Base-by-base conservation (phyloP, 2,113 vertebrate genomes). In the Psophia crepitans region DNA sequence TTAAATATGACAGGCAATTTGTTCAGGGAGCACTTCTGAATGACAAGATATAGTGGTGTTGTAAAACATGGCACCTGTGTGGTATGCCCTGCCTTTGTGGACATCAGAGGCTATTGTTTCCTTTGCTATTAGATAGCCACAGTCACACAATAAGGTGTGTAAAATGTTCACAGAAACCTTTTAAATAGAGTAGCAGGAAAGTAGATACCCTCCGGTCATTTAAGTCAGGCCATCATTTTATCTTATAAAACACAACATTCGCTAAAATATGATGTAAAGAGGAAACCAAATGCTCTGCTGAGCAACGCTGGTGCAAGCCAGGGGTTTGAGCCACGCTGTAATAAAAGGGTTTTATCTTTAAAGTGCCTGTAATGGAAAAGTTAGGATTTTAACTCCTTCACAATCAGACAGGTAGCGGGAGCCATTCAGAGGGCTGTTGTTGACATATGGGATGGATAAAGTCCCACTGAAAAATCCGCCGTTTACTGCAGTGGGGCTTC, bases 31-130 rank as follows among this genome's bases (percentile, higher is more conserved):
- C 93, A 93, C 74, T 96, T 93, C 94, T 91, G 87, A 97, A 95
- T 96, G 96, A 97, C 91, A 96, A 97, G 97, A 97, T 96, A 97
- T 93, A 97, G 96, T 95, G 86, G 96, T 93, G 93, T 98, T 98
- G 97, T 98, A 97, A 96, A 97, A 97, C 98, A 98, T 87, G 97
- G 97, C 97, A 95, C 95, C 91, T 93, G 95, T 90, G 96, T 96
- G 96, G 95, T 89, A 89, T 76, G 84, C 95, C 90, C 95, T 96
- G 83, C 88, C 91, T 96, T 93, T 90, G 94, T 78, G 90, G 96
- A 90, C 89, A 86, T 97, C 85, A 90, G 88, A 97, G 80, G 80
- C 89, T 94, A 95, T 92, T 96, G 90, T 96, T 95, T 97, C 91
- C 92, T 93, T 92, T 85, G 81, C 93, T 91, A 69, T 69, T 93